phyloP scores from a whole-genome alignment of 2,888 invertebrate genomes.

The Caenorhabditis sp. region DNA sequence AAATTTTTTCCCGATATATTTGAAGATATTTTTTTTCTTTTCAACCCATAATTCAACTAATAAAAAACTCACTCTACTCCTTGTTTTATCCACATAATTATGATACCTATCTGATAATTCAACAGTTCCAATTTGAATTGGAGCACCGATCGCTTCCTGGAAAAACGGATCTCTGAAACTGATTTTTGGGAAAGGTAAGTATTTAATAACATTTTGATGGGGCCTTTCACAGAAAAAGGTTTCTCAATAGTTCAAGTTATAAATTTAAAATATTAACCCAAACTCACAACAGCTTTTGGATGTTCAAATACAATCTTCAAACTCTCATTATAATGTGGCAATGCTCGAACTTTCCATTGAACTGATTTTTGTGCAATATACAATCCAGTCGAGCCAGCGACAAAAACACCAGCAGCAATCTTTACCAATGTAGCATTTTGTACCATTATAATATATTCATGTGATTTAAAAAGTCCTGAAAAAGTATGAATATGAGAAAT shows the following conservation, averaged over 20 bases:
- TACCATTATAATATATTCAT: constrained; percentile 25
- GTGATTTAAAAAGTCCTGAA: not conserved
- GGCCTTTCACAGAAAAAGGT: too few species aligned
- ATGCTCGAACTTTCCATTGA: constrained; percentile 55
- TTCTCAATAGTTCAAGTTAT: too few species aligned
- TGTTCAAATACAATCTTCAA: constrained; percentile 64
- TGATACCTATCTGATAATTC: constrained; percentile 60
- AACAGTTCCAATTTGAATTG: constrained; percentile 64
- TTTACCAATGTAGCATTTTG: constrained; percentile 58
- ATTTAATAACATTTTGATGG: too few species aligned
- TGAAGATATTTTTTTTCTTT: too few species aligned
- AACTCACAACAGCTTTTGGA: constrained; percentile 49
- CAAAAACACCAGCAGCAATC: constrained; percentile 63
- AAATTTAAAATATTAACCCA: constrained; percentile 3
- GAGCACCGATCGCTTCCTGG: constrained; percentile 59
- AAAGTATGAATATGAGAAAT: not conserved
- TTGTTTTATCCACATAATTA: constrained; percentile 63
- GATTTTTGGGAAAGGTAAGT: too few species aligned
- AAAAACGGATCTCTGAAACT: too few species aligned
- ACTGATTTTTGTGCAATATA: constrained; percentile 63
- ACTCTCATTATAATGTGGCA: constrained; percentile 62
- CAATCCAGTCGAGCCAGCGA: constrained; percentile 54
- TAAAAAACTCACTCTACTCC: constrained; percentile 57
- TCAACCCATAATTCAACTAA: too few species aligned
- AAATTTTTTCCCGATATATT: too few species aligned